Base-by-base conservation (phyloP, 2,888 invertebrate species). In the Alitta virens region DNA sequence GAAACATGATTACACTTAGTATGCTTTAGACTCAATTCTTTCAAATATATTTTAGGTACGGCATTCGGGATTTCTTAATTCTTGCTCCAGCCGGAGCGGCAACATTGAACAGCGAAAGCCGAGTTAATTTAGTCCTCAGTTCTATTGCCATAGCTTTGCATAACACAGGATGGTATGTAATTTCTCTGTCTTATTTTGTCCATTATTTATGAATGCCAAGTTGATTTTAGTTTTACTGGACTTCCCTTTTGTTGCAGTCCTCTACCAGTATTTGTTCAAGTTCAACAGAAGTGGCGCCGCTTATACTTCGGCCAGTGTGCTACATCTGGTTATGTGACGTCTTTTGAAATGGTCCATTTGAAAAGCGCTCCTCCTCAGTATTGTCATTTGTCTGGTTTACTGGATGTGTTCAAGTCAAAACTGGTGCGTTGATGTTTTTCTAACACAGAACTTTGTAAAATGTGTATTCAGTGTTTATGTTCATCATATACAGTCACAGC, bases 341-440 rank as follows among this genome's bases (percentile, higher is more conserved):
- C 89, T 77, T 94, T 92, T 82, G 92, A 96, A 77, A 91, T 94
- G 85, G 90, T 93, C 55, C 91, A 94, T 78, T 84, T 97, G 65
- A 89, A 89, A 76, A 86, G 88, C 70, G 87, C 90, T 60, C 92
- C 94, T 1, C 85, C 87, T 25, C 90, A 92, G 72, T 93, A 90
- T 75, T 89, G 88, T 71, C 91, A 93, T 83, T 86, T 98, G 0
- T 89, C 80, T 74, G 88, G 88, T 2, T 85, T 97, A 55, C 83
- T 94, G 43, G 89, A 90, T 72, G 84, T 97, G 66, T 97, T 98
- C 79, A 94, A 93, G 83, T 90, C 91, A 25, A 97, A 86, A 87
- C 91, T 77, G 87, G 90, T 84, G 57, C 63, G 73, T 62, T 24
- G 5, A 7, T 33, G 7, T 33, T 33, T 33, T 33, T 12, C 33